Evolutionary conservation across 2,888 invertebrate species (phyloP).

Genomic region (Liodrosophila aerea): DNA sequence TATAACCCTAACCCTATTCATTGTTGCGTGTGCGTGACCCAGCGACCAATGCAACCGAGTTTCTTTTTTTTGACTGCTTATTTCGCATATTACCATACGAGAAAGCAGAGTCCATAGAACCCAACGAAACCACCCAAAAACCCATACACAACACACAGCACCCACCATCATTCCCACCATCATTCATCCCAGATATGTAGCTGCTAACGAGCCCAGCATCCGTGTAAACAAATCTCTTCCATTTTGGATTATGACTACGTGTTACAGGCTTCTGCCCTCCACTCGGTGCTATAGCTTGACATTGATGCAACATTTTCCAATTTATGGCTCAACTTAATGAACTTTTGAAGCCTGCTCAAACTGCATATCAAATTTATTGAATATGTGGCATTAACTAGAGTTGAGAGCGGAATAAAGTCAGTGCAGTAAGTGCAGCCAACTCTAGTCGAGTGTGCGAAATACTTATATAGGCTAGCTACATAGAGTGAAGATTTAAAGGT

Average conservation of each 20-base stretch:
- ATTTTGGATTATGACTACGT: conserved; percentile 41
- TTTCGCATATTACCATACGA: conserved; percentile 7
- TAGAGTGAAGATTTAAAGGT: too few relatives aligned
- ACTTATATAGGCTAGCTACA: too few relatives aligned
- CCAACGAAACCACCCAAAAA: conserved; percentile 13
- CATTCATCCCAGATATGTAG: not conserved
- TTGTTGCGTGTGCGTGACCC: conserved; percentile 26
- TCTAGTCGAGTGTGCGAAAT: too few relatives aligned
- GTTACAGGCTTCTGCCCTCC: not conserved
- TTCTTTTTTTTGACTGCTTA: conserved; percentile 16
- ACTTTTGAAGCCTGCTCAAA: conserved; percentile 11
- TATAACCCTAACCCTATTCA: not conserved
- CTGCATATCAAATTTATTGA: conserved; percentile 22
- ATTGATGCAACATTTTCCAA: conserved; percentile 17
- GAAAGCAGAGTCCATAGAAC: not conserved
- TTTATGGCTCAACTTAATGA: conserved; percentile 5
- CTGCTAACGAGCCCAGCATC: conserved; percentile 3
- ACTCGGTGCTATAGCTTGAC: conserved; percentile 10
- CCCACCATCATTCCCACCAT: conserved; percentile 5
- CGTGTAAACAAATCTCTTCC: conserved; percentile 55
- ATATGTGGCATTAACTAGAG: too few relatives aligned
- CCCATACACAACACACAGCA: too few relatives aligned
- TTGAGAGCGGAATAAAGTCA: too few relatives aligned
- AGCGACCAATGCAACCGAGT: conserved; percentile 42
- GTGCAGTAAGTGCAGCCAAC: too few relatives aligned